Evolutionary conservation across 2,797 vertebrate species (phyloP).

Genomic region (Acanthiza pusilla): DNA sequence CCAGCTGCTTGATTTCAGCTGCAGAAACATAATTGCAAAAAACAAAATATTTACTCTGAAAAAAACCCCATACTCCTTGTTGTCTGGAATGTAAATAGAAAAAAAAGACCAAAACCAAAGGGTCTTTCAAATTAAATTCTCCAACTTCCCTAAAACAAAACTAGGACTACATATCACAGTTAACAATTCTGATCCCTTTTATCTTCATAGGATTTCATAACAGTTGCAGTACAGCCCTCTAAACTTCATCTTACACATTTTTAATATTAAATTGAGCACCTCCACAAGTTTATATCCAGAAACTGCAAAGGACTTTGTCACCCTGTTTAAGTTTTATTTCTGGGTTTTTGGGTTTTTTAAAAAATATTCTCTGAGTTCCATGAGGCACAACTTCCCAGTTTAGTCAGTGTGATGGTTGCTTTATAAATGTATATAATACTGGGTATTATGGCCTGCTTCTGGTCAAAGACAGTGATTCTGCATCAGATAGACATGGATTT

Average conservation of each 20-base stretch:
- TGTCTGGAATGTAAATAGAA: not conserved
- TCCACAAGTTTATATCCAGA: not conserved
- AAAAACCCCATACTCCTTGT: not conserved
- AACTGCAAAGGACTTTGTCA: not conserved
- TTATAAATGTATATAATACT: not conserved
- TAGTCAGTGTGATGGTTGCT: not conserved
- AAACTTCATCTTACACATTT: not conserved
- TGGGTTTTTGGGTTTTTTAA: not conserved
- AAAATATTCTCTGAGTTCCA: not conserved
- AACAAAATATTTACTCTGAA: not conserved
- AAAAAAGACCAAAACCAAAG: not conserved
- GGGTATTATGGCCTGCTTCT: not conserved
- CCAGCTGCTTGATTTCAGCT: slow-evolving; percentile 60
- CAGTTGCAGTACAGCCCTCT: not conserved
- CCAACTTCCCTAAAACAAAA: not conserved
- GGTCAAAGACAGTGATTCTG: not conserved
- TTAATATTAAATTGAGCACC: not conserved
- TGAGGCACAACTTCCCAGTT: not conserved
- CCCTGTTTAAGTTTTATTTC: not conserved
- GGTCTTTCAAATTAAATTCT: not conserved
- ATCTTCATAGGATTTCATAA: not conserved
- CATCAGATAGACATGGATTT: not conserved
- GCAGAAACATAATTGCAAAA: not conserved
- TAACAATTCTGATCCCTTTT: not conserved
- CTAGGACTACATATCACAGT: not conserved